Evolutionary conservation across 2,888 invertebrate species (phyloP).

Genomic region (Parnassius smintheus): DNA sequence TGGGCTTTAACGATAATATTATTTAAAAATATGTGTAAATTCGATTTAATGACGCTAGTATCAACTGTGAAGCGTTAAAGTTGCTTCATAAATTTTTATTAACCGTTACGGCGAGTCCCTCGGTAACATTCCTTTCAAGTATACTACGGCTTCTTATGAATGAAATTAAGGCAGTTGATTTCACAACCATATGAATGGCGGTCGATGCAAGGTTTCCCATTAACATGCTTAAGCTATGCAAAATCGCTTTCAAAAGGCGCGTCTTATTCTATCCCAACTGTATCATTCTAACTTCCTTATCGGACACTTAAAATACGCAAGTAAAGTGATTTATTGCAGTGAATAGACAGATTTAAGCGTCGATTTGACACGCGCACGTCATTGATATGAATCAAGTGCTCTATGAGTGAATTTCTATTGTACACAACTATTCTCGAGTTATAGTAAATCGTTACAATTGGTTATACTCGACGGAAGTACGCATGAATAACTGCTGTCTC

Average conservation of each 20-base stretch:
- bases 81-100: constrained; percentile 9
- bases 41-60: neutral
- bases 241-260: constrained; percentile 36
- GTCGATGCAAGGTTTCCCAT: constrained; percentile 51
- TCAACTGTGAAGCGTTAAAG: neutral
- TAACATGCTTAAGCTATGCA: constrained; percentile 34
- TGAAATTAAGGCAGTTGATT: constrained; percentile 12
- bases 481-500: constrained; percentile 3
- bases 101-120: constrained; percentile 4
- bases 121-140: constrained; percentile 20
- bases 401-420: constrained; percentile 31
- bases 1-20: too few species aligned
- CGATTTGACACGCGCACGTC: constrained; percentile 47
- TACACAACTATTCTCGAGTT: constrained; percentile 28
- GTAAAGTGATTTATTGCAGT: constrained; percentile 18
- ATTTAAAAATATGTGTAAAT: too few species aligned
- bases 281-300: constrained; percentile 61
- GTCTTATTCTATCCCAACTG: constrained; percentile 38
- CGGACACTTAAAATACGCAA: constrained; percentile 28
- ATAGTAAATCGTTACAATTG: constrained; percentile 24
- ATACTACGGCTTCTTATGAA: constrained; percentile 23
- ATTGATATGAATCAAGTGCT: constrained; percentile 33
- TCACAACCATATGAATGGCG: constrained; percentile 20
- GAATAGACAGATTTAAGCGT: constrained; percentile 37
- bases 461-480: constrained; percentile 7